These are phyloP conservation scores for Indri indri DNA, from an alignment of 2,113 vertebrate genomes.

Conservation along the genomic window DNA sequence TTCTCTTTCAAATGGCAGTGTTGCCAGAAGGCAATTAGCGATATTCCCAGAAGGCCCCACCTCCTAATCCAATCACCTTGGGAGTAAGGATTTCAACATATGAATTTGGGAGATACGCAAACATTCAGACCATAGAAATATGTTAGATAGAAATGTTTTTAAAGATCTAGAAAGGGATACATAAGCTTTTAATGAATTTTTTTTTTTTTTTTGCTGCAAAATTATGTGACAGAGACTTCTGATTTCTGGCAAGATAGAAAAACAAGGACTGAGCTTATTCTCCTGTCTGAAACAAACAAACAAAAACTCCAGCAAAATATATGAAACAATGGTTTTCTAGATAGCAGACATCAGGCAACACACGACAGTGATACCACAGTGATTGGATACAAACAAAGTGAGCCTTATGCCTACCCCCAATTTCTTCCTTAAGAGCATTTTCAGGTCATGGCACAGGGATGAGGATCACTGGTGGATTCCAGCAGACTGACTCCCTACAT, in stretches of 20 bases:
- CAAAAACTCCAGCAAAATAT: not conserved
- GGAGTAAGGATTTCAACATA: not conserved
- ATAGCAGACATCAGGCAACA: not conserved
- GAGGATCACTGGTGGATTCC: not conserved
- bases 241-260: not conserved
- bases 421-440: not conserved
- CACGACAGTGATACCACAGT: not conserved
- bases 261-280: not conserved
- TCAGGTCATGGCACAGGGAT: not conserved
- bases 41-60: not conserved
- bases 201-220: not conserved
- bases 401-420: not conserved
- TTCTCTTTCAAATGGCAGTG: not conserved
- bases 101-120: not conserved
- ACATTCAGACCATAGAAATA: not conserved
- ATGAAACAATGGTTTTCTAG: not conserved
- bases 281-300: not conserved
- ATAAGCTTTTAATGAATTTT: not conserved
- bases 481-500: not conserved
- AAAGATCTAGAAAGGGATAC: not conserved
- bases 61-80: not conserved
- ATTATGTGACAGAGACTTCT: not conserved
- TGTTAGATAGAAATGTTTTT: not conserved
- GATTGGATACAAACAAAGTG: not conserved
- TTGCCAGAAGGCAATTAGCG: not conserved